These are phyloP conservation scores for Atrina japonica DNA, from an alignment of 2,888 invertebrate genomes.

Conservation along the genomic window DNA sequence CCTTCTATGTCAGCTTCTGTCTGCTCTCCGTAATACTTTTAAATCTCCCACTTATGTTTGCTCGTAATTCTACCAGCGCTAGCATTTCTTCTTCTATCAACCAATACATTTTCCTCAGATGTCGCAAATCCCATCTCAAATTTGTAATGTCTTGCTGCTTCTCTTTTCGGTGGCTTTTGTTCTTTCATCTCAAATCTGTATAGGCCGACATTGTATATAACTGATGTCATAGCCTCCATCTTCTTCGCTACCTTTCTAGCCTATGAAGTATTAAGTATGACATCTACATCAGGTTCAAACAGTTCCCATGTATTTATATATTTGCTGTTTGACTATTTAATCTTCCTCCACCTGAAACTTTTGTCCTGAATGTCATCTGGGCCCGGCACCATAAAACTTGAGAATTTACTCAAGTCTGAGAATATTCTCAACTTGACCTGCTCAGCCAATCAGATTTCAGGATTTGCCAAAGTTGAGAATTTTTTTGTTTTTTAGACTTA, in stretches of 20 bases:
- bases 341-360: constrained; percentile 6
- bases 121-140: constrained; percentile 22
- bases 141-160: constrained; percentile 7
- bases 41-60: constrained; percentile 4
- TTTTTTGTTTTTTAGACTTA: constrained; percentile 10
- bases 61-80: constrained; percentile 10
- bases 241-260: constrained; percentile 16
- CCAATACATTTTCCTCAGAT: not conserved
- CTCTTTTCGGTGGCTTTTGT: not conserved
- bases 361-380: not conserved
- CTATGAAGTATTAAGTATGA: not conserved
- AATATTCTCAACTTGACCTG: too few species aligned
- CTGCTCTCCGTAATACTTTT: constrained; percentile 9
- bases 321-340: constrained; percentile 23
- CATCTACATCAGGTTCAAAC: constrained; percentile 13
- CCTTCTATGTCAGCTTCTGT: constrained; percentile 22
- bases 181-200: constrained; percentile 26
- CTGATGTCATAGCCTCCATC: constrained; percentile 30
- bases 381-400: too few species aligned
- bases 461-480: too few species aligned
- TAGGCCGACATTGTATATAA: constrained; percentile 26
- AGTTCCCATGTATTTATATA: constrained; percentile 15
- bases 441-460: too few species aligned
- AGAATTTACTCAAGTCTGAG: too few species aligned
- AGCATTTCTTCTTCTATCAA: constrained; percentile 13